Conservation (phyloP, 1,140 invertebrate genomes). For the Drosophila sucinea region DNA sequence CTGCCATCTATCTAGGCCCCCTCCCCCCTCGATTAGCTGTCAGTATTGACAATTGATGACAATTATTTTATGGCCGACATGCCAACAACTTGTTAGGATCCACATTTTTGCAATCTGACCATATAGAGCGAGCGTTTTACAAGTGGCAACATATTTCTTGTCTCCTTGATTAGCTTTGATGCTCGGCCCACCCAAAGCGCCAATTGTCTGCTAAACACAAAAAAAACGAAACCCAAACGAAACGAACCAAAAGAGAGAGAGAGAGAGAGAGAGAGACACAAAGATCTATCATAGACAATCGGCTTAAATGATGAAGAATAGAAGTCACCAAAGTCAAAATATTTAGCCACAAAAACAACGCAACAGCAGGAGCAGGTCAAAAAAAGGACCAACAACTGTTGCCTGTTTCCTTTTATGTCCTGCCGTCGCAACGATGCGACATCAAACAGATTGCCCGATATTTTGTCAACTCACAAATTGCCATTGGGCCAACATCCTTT, state of each 20-base stretch:
- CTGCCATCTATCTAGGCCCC: slow-evolving; percentile 2
- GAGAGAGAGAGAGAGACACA: slow-evolving; percentile 31
- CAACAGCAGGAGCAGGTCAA: slow-evolving; percentile 38
- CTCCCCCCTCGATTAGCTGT: slow-evolving; percentile 63
- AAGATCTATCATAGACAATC: slow-evolving; percentile 55
- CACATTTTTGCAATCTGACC: slow-evolving; percentile 49
- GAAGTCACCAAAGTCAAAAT: slow-evolving; percentile 61
- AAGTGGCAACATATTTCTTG: slow-evolving; percentile 70
- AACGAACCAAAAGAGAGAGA: slow-evolving; percentile 9
- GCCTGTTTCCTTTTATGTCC: slow-evolving; percentile 13
- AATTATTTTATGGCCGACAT: slow-evolving; percentile 69
- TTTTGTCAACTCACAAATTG: slow-evolving; percentile 83
- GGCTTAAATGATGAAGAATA: slow-evolving; percentile 45
- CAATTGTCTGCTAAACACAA: slow-evolving; percentile 55
- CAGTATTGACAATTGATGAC: slow-evolving; percentile 78
- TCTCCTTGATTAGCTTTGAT: slow-evolving; percentile 30
- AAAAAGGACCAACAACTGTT: slow-evolving; percentile 18
- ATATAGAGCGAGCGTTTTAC: slow-evolving; percentile 71
- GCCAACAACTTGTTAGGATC: slow-evolving; percentile 68
- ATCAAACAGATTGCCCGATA: slow-evolving; percentile 50
- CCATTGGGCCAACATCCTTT: slow-evolving; percentile 37
- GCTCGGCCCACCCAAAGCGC: slow-evolving; percentile 70
- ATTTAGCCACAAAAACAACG: slow-evolving; percentile 58
- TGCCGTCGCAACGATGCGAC: slow-evolving; percentile 19
- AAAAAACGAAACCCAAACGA: slow-evolving; percentile 27